Base-by-base conservation (phyloP, 2,113 vertebrate species). In the Butorides virescens region DNA sequence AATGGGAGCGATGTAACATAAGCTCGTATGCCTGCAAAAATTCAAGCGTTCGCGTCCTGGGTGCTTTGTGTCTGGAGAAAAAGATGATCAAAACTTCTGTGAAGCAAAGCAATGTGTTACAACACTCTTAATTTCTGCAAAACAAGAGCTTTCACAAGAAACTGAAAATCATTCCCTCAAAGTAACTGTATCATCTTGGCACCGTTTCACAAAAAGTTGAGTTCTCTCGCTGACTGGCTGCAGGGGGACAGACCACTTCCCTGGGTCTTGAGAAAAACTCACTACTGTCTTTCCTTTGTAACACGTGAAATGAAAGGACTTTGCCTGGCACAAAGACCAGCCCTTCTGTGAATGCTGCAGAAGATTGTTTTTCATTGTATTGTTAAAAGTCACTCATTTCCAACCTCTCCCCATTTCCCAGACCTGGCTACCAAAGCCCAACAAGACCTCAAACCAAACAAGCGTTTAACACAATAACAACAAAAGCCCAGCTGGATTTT, bases 261-360 rank as follows among this genome's bases (percentile, higher is more conserved):
- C 89, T 71, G 56, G 37, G 70, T 85, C 76, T 79, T n/a, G 53
- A 95, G 88, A 61, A 95, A 91, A 91, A 49, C 34, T 18, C 46
- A 27, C 52, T 58, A 9, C 58, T 88, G 36, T 87, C 76, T 89
- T 92, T 78, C 55, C 62, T 95, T 87, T 96, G 91, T 94, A 61
- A 42, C 56, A 25, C 0, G 1, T 66, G 77, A 91, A 92, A 66
- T 73, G 49, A 93, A 95, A 95, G n/a, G 56, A 53, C 49, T 75
- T 16, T 67, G 49, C 37, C 50, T 44, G 61, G 68, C 58, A 74
- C 44, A 58, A 84, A 85, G 61, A 63, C 68, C 50, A 85, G 56
- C 56, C 11, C 46, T 85, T 36, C 71, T 76, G 30, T 70, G 75
- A 93, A 67, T 63, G 82, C 74, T 86, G n/a, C 59, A 50, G 65